phyloP scores from a whole-genome alignment of 2,797 vertebrate species.

The Acanthopagrus latus region DNA sequence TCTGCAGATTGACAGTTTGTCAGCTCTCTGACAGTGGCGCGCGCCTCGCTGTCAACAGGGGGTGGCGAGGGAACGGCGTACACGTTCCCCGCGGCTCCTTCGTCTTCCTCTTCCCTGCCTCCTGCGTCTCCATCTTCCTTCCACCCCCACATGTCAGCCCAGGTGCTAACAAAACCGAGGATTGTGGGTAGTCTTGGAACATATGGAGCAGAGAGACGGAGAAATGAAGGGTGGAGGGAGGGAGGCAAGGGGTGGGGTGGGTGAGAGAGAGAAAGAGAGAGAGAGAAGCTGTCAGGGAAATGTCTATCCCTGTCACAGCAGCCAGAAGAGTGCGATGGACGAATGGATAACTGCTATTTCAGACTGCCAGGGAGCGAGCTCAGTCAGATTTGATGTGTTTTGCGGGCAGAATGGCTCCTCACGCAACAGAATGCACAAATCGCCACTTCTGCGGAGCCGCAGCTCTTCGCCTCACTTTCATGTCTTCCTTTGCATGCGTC shows the following conservation, averaged over 20 bases:
- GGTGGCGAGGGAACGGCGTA: conserved; percentile 68
- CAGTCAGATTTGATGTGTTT: conserved; percentile 69
- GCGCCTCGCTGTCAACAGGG: conserved; percentile 73
- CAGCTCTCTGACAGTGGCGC: conserved; percentile 71
- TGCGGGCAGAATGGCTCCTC: conserved; percentile 54
- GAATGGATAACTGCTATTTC: conserved; percentile 81
- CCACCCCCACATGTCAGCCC: conserved; percentile 81
- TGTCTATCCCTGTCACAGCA: conserved; percentile 82
- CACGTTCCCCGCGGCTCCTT: conserved; percentile 69
- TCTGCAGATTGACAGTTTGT: conserved; percentile 82
- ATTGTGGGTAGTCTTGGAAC: conserved; percentile 80
- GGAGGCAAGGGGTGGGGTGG: not conserved
- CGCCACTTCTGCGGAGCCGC: conserved; percentile 20
- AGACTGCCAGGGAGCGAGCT: conserved; percentile 66
- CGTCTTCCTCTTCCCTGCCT: conserved; percentile 64
- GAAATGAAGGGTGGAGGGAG: conserved; percentile 64
- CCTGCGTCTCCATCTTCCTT: conserved; percentile 73
- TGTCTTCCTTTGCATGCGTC: conserved; percentile 19
- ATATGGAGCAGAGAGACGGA: conserved; percentile 77
- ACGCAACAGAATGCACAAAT: conserved; percentile 54
- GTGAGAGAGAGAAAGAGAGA: conserved; percentile 31
- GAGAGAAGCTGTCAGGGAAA: conserved; percentile 78
- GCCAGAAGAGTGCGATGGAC: conserved; percentile 77
- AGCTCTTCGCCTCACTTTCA: conserved; percentile 25
- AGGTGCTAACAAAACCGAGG: conserved; percentile 80